phyloP scores from a whole-genome alignment of 1,140 invertebrate genomes.

The Pinna nobilis region DNA sequence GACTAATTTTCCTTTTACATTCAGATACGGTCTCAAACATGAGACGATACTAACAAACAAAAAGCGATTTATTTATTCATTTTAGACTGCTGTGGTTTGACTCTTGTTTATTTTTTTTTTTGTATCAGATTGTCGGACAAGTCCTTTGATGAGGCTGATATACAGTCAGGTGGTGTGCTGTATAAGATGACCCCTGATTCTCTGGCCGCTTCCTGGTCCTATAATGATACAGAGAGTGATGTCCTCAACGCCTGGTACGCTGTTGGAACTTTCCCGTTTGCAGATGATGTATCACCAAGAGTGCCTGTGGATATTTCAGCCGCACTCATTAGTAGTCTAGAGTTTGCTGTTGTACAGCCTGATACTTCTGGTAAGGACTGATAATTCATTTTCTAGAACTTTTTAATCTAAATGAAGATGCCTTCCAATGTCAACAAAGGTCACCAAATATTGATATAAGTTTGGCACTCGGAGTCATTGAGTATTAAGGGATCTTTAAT shows the following conservation, averaged over 20 bases:
- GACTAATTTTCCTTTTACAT: too few relatives aligned
- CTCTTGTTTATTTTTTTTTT: background rate
- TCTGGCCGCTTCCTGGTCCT: conserved; percentile 45
- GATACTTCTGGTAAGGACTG: conserved; percentile 42
- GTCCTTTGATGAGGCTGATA: conserved; percentile 2
- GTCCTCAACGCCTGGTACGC: conserved; percentile 42
- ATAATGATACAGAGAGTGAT: conserved; percentile 40
- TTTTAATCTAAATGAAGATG: too few relatives aligned
- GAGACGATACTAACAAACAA: too few relatives aligned
- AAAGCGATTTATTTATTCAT: too few relatives aligned
- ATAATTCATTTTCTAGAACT: too few relatives aligned
- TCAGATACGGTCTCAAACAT: too few relatives aligned
- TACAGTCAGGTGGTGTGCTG: background rate
- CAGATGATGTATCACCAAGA: conserved; percentile 20
- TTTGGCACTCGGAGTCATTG: too few relatives aligned
- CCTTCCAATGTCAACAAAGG: too few relatives aligned
- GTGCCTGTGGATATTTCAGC: conserved; percentile 21
- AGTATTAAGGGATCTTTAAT: too few relatives aligned
- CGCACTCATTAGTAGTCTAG: conserved; percentile 21
- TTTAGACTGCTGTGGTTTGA: too few relatives aligned
- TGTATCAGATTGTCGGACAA: conserved; percentile 17
- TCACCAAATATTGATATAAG: too few relatives aligned
- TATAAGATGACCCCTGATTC: conserved; percentile 35
- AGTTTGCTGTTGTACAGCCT: conserved; percentile 24
- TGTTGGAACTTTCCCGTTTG: conserved; percentile 53